phyloP scores from a whole-genome alignment of 2,888 invertebrate species.

The Tinea semifulvella region DNA sequence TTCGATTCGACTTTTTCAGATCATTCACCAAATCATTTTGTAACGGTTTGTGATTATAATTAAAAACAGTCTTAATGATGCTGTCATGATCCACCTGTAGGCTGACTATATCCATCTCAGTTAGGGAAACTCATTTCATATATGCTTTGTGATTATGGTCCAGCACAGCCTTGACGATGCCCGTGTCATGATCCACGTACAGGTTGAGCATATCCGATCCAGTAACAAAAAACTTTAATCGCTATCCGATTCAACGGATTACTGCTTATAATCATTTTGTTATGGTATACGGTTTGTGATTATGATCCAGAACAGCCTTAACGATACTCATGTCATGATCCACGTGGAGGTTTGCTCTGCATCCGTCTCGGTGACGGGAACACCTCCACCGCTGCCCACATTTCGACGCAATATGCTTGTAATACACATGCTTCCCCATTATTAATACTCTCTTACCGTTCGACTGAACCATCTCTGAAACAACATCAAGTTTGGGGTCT shows the following conservation, averaged over 20 bases:
- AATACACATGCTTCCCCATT: slow-evolving; percentile 7
- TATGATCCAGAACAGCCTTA: background rate
- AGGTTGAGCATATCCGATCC: too few relatives aligned
- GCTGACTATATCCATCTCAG: too few relatives aligned
- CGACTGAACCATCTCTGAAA: slow-evolving; percentile 2
- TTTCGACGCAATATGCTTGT: slow-evolving; percentile 4
- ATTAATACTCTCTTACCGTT: slow-evolving; percentile 3
- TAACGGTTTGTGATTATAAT: too few relatives aligned
- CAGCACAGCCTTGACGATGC: background rate
- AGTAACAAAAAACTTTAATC: too few relatives aligned
- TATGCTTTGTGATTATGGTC: slow-evolving; percentile 4
- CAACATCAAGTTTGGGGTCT: too few relatives aligned
- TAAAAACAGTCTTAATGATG: too few relatives aligned
- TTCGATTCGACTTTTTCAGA: too few relatives aligned
- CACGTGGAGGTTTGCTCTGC: slow-evolving; percentile 4
- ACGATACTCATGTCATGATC: slow-evolving; percentile 10
- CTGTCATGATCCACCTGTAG: too few relatives aligned
- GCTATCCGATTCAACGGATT: too few relatives aligned
- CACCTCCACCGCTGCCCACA: slow-evolving; percentile 7
- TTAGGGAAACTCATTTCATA: too few relatives aligned
- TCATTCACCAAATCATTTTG: too few relatives aligned
- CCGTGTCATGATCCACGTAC: slow-evolving; percentile 1
- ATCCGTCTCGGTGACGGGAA: slow-evolving; percentile 4
- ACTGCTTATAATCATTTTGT: too few relatives aligned
- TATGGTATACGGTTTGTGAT: slow-evolving; percentile 2